Evolutionary conservation across 2,888 invertebrate species (phyloP).

Genomic region (Drosophila robusta): DNA sequence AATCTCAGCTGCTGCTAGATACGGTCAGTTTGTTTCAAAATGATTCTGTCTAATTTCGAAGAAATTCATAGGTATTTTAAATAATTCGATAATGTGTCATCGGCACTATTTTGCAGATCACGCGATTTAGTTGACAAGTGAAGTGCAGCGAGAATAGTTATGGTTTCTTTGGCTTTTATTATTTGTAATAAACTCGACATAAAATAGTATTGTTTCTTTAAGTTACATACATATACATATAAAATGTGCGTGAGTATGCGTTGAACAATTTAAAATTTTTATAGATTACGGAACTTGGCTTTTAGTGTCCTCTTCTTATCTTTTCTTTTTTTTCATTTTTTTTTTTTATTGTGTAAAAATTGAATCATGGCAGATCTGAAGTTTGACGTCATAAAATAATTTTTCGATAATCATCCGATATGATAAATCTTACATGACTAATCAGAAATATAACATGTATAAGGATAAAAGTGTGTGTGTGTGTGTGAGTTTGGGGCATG

Average conservation of each 20-base stretch:
- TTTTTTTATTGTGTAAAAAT: not conserved
- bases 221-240: conserved; percentile 22
- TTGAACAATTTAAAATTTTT: conserved; percentile 17
- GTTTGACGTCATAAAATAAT: conserved; percentile 3
- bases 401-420: conserved; percentile 9
- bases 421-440: conserved; percentile 6
- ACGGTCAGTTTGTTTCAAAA: no score
- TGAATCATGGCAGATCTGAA: conserved; percentile 2
- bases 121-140: no score
- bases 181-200: conserved; percentile 63
- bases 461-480: no score
- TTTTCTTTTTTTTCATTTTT: not conserved
- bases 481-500: not conserved
- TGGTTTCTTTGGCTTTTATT: conserved; percentile 65
- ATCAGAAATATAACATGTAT: conserved; percentile 5
- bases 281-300: not conserved
- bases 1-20: no score
- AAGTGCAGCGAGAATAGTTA: not conserved
- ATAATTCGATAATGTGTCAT: no score
- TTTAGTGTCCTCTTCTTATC: not conserved
- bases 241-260: conserved; percentile 37
- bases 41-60: no score
- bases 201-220: conserved; percentile 35
- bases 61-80: no score
- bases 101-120: no score